Evolutionary conservation across 2,888 invertebrate species (phyloP), one percentile per base, ranked within the genome.

Genomic region (Drosophila merina): DNA sequence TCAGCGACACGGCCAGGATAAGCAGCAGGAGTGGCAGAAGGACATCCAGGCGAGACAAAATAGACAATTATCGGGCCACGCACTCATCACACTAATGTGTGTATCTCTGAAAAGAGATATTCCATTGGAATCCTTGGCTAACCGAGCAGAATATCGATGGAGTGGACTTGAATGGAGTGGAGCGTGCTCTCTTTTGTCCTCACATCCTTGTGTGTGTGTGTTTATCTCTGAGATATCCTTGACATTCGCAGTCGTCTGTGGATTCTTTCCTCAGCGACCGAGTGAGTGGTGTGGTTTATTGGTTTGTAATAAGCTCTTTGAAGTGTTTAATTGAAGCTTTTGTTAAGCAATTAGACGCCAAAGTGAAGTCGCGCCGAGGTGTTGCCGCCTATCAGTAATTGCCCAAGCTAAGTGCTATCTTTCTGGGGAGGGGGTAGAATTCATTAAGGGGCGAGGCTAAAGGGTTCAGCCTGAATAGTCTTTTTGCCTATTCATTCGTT

Each of bases 301-400:
- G 82, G 82, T 82, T 82, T 88, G 82, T 82, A 82, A 82, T 82
- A 82, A 82, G 82, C 82, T 86, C 88, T 82, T 82, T 82, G 82
- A 82, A 88, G 82, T 82, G 82, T 82, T 82, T 82, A 88, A 82
- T 82, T 82, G 82, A 88, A 82, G 88, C 88, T 82, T 82, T 82
- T 82, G 88, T 82, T 82, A 87, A 81, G 87, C 88, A 82, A 82
- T 82, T 82, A 82, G 88, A 81, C 88, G 87, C 59, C 67, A 84
- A 81, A 86, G 77, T 81, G 87, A 86, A 77, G 84, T 63, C 54
- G 55, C 31, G 42, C 6, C 72, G 49, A 68, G 72, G 68, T 60
- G 31, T 66, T 87, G 85, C 82, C 87, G 60, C 60, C 60, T 79
- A 83, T 79, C 67, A 83, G 76, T 82, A 79, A 79, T 83, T 79